Conservation (phyloP, 2,113 vertebrate genomes). For the Ameiurus melas region DNA sequence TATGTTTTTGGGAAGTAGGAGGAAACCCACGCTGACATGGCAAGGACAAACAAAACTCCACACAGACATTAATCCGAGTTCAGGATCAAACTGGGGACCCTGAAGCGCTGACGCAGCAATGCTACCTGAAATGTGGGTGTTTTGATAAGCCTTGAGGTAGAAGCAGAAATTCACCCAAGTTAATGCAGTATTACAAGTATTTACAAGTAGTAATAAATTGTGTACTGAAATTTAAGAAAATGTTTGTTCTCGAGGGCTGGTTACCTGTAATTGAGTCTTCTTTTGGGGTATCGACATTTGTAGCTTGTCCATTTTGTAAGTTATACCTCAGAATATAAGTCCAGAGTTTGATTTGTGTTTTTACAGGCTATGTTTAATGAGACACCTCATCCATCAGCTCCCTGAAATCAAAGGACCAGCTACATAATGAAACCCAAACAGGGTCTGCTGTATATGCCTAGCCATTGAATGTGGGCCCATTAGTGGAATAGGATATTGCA, state of each 20-base stretch:
- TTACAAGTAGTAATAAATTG: background rate
- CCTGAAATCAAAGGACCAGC: slow-evolving; percentile 34
- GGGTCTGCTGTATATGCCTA: slow-evolving; percentile 40
- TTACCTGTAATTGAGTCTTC: background rate
- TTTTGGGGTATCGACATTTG: background rate
- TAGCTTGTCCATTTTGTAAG: background rate
- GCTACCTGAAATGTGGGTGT: background rate
- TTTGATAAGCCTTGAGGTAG: background rate
- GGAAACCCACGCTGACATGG: background rate
- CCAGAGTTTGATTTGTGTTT: slow-evolving; percentile 12
- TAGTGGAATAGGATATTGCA: slow-evolving; percentile 71
- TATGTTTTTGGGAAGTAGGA: background rate
- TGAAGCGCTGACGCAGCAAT: background rate
- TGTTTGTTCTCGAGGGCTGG: background rate
- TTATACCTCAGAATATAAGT: background rate
- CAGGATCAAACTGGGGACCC: background rate
- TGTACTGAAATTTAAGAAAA: background rate
- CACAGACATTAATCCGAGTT: background rate
- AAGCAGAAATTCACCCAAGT: background rate
- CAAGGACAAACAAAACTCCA: background rate
- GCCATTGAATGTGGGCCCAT: slow-evolving; percentile 41
- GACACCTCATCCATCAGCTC: slow-evolving; percentile 26
- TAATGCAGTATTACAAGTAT: background rate
- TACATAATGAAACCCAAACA: slow-evolving; percentile 51
- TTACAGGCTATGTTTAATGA: slow-evolving; percentile 2